Evolutionary conservation across 2,113 vertebrate species (phyloP), one percentile per base, ranked within the genome.

Genomic region (Corapipo altera): DNA sequence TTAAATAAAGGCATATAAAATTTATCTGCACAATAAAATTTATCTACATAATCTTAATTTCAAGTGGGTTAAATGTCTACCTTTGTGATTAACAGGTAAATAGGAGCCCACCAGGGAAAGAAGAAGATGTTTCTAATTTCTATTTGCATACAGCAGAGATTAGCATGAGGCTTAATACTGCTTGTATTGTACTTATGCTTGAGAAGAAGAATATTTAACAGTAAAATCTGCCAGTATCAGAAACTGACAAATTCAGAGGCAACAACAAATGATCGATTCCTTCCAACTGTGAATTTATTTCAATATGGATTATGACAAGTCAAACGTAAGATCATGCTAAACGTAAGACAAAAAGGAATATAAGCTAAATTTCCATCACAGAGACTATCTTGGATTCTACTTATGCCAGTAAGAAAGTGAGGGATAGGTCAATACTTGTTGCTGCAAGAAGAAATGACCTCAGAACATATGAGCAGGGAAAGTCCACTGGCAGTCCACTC

Each of bases 391-490:
- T 22, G 32, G 28, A 52, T 78, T 69, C 66, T 6, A 44, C 27
- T 51, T 54, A 54, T 9, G 30, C 8, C 18, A 43, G 33, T 15
- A 73, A 61, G 59, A 83, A 71, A 65, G 23, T 3, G 21, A 71
- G 32, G 26, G 32, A 1, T 1, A 70, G 27, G 23, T 30, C 24
- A 88, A 41, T 41, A 54, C 24, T 20, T 52, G 15, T 78, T 61
- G 57, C 39, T 85, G 41, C 62, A 66, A 39, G 26, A 83, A 66
- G 3, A 66, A 65, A 64, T 15, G 0, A 64, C 44, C 30, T 69
- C 1, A 1, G 23, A 79, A 58, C 1, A 3, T 1, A 12, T 1
- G 22, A 4, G 13, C 15, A 78, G 39, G 27, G 32, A 35, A 95
- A 85, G 18, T 3, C 44, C 33, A 61, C 0, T 12, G 3, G 59